phyloP scores from a whole-genome alignment of 2,888 invertebrate genomes.

The Antheraea assamensis region DNA sequence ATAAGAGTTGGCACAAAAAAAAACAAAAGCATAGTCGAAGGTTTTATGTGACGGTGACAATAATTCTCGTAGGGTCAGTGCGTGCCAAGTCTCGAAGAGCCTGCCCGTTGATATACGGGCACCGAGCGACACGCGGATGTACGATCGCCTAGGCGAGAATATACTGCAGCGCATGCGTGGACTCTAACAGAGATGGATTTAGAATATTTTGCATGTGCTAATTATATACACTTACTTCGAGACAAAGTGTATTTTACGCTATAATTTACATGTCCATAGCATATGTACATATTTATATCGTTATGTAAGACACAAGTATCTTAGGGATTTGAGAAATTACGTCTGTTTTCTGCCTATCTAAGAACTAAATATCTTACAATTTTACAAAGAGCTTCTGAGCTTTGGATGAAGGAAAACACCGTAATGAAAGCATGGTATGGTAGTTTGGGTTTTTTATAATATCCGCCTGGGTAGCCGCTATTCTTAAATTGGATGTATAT shows the following conservation, averaged over 20 bases:
- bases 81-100: conserved; percentile 41
- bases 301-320: no score
- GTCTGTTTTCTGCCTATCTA: no score
- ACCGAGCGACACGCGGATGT: conserved; percentile 24
- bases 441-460: no score
- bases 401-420: no score
- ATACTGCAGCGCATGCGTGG: conserved; percentile 25
- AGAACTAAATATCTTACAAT: no score
- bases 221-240: neutral
- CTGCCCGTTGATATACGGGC: conserved; percentile 12
- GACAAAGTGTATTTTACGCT: neutral
- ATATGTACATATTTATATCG: no score
- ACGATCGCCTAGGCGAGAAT: conserved; percentile 26
- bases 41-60: conserved; percentile 28
- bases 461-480: no score
- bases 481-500: no score
- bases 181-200: neutral
- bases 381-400: no score
- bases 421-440: no score
- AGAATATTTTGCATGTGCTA: neutral
- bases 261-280: no score
- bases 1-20: neutral
- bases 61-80: conserved; percentile 32
- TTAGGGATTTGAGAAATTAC: no score
- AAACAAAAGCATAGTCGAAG: conserved; percentile 8